Evolutionary conservation across 1,140 invertebrate species (phyloP), one percentile per base, ranked within the genome.

Genomic region (Drosophila insularis): DNA sequence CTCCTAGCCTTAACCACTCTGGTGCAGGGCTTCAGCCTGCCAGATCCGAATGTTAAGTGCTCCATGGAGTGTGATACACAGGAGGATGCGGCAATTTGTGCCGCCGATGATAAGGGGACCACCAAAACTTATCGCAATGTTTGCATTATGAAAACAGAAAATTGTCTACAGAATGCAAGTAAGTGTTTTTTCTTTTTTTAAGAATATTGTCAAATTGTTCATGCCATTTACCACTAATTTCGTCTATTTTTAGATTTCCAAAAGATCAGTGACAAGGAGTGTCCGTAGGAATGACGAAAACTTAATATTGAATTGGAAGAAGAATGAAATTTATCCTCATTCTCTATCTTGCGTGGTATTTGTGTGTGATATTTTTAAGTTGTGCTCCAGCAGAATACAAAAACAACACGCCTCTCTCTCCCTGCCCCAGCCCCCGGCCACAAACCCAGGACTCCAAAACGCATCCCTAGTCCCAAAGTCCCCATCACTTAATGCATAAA

Each of bases 321-420:
- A 62, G 65, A 66, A 76, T 71, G 72, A 60, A 39, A 32, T 50
- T 56, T 60, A 50, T 76, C 35, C 55, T 37, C 31, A 58, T 71
- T 65, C 70, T 85, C 66, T 85, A 68, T 85, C 66, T 89, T 80
- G 72, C 85, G 81, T 90, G 78, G 81, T 90, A 89, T 81, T 81
- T 81, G 86, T 90, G 87, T 90, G 89, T 90, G 89, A 90, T 90
- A 90, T 90, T 90, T 87, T 90, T 90, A 89, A 90, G 89, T 76
- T 90, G 80, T 90, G 75, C 84, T 90, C 74, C 78, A 75, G 71
- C 72, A 89, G 76, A 86, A 86, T 80, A 82, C 71, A 72, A 71
- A 27, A 71, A 80, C 65, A 76, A 80, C 65, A 82, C 82, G 66
- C 71, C 65, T 74, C 66, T 2, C 5, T 11, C 3, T 21, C 43